Base-by-base conservation (phyloP, 2,888 invertebrate species). In the Calameuta pallipes region DNA sequence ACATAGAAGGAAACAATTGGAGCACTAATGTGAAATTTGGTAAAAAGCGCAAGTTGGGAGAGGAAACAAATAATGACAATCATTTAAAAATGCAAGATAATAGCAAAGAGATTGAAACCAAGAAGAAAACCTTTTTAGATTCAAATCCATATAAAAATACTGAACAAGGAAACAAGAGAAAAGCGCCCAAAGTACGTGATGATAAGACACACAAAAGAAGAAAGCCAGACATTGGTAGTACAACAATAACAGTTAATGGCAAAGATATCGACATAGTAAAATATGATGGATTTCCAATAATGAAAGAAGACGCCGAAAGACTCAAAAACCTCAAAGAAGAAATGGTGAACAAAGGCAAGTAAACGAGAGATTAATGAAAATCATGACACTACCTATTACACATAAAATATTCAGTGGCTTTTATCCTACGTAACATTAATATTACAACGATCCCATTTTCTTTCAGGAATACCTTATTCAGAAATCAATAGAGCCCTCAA, bases 221-320 rank as follows among this genome's bases (percentile, higher is more conserved):
- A 85, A 91, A 89, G 87, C 93, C 93, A 75, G 89, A 89, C 13
- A 88, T 90, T 1, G 84, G 81, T 11, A 13, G 82, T 77, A 92
- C 93, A 78, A 93, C 93, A 87, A 92, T 95, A 69, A 92, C 93
- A 56, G 93, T 95, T 31, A 94, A 95, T 91, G 95, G 95, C 6
- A 92, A 94, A 87, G 93, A 94, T 84, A 91, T 95, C 34, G 93
- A 94, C 85, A 89, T 95, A 37, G 92, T 93, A 0, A 93, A 94
- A 82, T 95, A 93, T 90, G 95, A 96, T 88, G 95, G 96, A 1
- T 96, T 95, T 87, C 95, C 95, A 33, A 93, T 96, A 0, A 94
- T 94, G 91, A 94, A 94, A 85, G 95, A 94, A 89, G 96, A 96
- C 92, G 95, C 94, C 0, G 94, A 94, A 37, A 92, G 95, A 80